Evolutionary conservation across 1,140 invertebrate genomes (phyloP).

Genomic region (Magallana angulata): DNA sequence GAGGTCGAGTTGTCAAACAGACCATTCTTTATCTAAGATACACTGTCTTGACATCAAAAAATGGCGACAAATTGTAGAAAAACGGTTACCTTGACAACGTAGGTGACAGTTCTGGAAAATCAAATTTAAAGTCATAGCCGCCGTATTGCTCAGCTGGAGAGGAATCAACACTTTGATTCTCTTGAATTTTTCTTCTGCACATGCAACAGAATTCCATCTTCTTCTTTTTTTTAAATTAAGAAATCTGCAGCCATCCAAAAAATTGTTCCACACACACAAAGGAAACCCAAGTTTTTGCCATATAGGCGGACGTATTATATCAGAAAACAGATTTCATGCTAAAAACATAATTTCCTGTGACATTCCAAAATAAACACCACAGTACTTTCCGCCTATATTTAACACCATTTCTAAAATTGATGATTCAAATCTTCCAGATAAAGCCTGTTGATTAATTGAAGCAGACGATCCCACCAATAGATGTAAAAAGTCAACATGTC

Average conservation of each 20-base stretch:
- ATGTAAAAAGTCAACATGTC: slow-evolving; percentile 3
- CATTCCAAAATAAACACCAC: slow-evolving; percentile 13
- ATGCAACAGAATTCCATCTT: slow-evolving; percentile 21
- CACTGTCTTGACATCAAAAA: not conserved
- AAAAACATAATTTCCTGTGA: slow-evolving; percentile 33
- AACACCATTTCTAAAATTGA: not conserved
- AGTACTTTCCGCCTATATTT: slow-evolving; percentile 12
- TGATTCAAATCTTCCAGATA: not conserved
- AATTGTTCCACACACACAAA: too few relatives aligned
- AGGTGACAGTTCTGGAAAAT: slow-evolving; percentile 1
- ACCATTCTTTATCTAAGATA: too few relatives aligned
- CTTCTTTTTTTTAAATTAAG: not conserved
- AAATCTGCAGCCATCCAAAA: not conserved
- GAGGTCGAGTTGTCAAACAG: too few relatives aligned
- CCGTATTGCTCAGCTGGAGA: not conserved
- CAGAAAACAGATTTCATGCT: not conserved
- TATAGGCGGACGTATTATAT: not conserved
- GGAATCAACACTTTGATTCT: not conserved
- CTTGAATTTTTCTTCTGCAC: slow-evolving; percentile 18
- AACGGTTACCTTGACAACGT: slow-evolving; percentile 27
- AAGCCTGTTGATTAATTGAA: not conserved
- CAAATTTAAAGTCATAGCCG: not conserved
- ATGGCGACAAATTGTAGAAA: not conserved
- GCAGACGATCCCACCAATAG: not conserved
- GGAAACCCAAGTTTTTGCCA: not conserved